Conservation (phyloP, 2,888 invertebrate species). For the Parnassius orleans region DNA sequence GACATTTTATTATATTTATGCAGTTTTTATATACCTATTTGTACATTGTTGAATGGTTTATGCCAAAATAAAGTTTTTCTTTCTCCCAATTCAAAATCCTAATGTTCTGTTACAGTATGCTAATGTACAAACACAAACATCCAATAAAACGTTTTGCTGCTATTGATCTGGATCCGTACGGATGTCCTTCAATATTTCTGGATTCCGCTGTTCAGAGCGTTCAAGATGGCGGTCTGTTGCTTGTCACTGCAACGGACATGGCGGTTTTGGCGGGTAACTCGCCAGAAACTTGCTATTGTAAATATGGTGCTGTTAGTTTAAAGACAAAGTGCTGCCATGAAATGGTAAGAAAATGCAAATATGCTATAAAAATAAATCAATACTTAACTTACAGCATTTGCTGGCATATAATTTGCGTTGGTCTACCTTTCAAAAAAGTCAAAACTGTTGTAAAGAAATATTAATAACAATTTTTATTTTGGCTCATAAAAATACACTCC, state of each 20-base stretch:
- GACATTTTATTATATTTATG: too few relatives aligned
- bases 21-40: too few relatives aligned
- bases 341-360: constrained; percentile 84
- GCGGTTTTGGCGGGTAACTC: constrained; percentile 96
- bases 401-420: too few relatives aligned
- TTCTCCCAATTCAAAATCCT: background rate
- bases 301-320: constrained; percentile 95
- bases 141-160: constrained; percentile 88
- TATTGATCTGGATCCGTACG: constrained; percentile 98
- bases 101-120: constrained; percentile 77
- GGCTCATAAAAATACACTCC: too few relatives aligned
- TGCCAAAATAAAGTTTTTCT: too few relatives aligned
- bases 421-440: too few relatives aligned
- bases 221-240: constrained; percentile 90
- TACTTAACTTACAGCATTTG: too few relatives aligned
- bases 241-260: constrained; percentile 99
- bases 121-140: constrained; percentile 90
- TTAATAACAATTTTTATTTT: too few relatives aligned
- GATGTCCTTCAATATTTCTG: constrained; percentile 95
- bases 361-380: too few relatives aligned
- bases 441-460: too few relatives aligned
- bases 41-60: too few relatives aligned
- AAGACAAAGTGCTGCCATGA: constrained; percentile 96
- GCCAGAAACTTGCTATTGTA: constrained; percentile 95
- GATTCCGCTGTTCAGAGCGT: constrained; percentile 93